A percentile compares a stretch with the other conserved stretches of the same genome.
Evolutionary conservation across 2,888 invertebrate species (phyloP).

Genomic region (Matsumyia berberina): DNA sequence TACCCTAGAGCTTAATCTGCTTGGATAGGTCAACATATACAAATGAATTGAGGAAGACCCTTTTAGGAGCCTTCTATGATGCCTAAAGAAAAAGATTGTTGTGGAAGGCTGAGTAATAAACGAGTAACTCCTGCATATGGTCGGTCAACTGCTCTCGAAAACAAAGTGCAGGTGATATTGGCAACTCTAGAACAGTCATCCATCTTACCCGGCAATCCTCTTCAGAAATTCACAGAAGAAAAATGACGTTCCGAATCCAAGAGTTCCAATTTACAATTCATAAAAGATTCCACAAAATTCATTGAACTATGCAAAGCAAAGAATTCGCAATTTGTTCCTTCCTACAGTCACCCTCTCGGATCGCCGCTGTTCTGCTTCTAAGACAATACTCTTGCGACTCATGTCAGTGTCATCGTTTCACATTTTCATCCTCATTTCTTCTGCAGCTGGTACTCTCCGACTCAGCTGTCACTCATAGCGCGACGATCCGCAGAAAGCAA

Average conservation of each 20-base stretch:
- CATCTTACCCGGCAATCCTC: background rate
- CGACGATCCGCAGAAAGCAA: constrained; percentile 16
- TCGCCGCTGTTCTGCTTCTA: constrained; percentile 18
- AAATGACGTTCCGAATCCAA: constrained; percentile 30
- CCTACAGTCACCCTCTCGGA: constrained; percentile 23
- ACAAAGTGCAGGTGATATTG: constrained; percentile 7
- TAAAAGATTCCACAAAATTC: constrained; percentile 67
- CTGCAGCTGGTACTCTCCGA: constrained; percentile 70
- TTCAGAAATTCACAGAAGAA: constrained; percentile 44
- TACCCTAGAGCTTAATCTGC: no score
- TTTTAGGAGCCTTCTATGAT: no score
- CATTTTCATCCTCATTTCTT: constrained; percentile 69
- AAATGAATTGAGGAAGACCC: no score
- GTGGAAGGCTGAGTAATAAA: no score
- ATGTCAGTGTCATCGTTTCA: constrained; percentile 75
- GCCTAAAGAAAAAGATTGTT: no score
- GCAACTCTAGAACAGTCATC: no score
- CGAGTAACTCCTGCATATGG: no score
- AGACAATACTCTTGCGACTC: constrained; percentile 59
- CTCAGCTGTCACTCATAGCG: constrained; percentile 74
- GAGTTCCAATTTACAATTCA: constrained; percentile 65
- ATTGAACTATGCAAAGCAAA: constrained; percentile 73
- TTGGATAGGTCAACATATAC: no score
- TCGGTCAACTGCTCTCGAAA: no score
- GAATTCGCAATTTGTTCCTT: constrained; percentile 61